These are phyloP conservation scores for Cheracebus regulus DNA, from an alignment of 2,797 vertebrate species.

Conservation along the genomic window DNA sequence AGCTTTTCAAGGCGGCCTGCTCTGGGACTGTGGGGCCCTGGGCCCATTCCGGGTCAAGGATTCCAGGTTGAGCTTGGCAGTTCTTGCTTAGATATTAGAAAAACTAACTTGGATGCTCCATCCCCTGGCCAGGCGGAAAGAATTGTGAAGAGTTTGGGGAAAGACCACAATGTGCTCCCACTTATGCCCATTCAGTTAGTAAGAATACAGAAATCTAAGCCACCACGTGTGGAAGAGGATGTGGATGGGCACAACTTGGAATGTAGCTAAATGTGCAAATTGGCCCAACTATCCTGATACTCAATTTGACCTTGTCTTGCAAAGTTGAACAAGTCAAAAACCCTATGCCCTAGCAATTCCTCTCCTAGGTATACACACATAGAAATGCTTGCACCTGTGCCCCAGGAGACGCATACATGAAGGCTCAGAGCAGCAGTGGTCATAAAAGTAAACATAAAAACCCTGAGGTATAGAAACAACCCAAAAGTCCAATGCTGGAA, in stretches of 20 bases:
- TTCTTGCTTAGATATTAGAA: not conserved
- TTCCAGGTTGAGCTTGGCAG: not conserved
- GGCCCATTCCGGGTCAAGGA: not conserved
- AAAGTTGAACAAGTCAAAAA: not conserved
- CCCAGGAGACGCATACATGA: not conserved
- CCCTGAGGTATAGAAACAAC: not conserved
- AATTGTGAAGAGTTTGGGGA: no score
- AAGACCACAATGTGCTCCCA: not conserved
- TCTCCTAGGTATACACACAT: fast-evolving
- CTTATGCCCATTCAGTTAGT: not conserved
- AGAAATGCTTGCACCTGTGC: not conserved
- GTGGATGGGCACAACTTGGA: fast-evolving
- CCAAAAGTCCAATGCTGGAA: not conserved
- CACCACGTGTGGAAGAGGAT: not conserved
- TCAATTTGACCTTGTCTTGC: not conserved
- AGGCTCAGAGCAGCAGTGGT: not conserved
- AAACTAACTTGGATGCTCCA: fast-evolving
- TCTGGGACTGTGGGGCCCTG: not conserved
- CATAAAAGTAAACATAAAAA: conserved; percentile 25
- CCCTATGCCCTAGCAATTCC: not conserved
- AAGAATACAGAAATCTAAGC: not conserved
- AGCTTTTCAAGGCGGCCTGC: not conserved
- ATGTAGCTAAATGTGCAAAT: fast-evolving
- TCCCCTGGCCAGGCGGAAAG: not conserved
- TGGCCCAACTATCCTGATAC: not conserved